A percentile compares a stretch with the other conserved stretches of the same genome.
Conservation (phyloP, 2,113 vertebrate genomes). For the Castor canadensis region DNA sequence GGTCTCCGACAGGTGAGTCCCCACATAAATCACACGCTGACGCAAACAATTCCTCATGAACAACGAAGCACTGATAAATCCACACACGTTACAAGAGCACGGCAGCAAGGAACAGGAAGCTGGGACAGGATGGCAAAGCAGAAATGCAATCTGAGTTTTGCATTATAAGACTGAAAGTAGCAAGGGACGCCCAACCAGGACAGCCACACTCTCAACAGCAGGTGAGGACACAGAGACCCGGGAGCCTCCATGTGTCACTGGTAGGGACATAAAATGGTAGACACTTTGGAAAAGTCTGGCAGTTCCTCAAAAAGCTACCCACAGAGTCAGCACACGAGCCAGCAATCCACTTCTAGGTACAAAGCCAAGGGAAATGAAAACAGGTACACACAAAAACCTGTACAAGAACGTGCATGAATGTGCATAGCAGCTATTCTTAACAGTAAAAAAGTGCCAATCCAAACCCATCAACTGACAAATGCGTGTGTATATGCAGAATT, state of each 20-base stretch:
- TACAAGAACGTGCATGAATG: not conserved
- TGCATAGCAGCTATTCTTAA: not conserved
- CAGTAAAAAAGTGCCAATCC: not conserved
- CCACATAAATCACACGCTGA: not conserved
- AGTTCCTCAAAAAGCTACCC: not conserved
- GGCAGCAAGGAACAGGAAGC: not conserved
- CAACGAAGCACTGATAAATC: not conserved
- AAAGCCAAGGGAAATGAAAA: not conserved
- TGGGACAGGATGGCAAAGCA: not conserved
- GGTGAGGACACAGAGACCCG: rapidly evolving
- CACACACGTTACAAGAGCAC: not conserved
- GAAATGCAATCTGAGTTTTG: not conserved
- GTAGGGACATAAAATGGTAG: rapidly evolving
- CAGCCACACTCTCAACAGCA: not conserved
- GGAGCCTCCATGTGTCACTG: not conserved
- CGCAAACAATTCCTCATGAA: not conserved
- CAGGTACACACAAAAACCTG: not conserved
- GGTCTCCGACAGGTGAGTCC: not conserved
- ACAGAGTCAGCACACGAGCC: not conserved
- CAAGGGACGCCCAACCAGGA: not conserved
- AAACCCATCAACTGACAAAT: not conserved
- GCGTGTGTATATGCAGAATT: not conserved
- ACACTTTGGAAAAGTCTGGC: not conserved
- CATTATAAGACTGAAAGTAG: not conserved
- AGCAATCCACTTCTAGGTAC: not conserved